A percentile compares a stretch with the other conserved stretches of the same genome.
phyloP scores from a whole-genome alignment of 2,888 invertebrate species.

The Hypomecis atomaria region DNA sequence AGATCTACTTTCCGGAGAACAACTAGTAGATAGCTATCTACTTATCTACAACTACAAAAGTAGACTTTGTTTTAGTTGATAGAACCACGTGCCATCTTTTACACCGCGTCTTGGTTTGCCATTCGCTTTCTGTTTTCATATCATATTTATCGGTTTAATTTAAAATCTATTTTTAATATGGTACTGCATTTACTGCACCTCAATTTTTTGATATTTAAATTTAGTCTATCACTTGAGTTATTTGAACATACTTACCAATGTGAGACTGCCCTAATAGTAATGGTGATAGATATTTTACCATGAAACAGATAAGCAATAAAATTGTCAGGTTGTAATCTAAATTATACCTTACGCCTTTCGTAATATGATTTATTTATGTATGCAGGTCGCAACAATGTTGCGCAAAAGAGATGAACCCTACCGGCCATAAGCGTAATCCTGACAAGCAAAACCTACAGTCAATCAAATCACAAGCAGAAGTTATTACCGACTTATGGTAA shows the following conservation, averaged over 20 bases:
- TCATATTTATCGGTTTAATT: too few species aligned
- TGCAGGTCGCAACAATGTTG: conserved; percentile 11
- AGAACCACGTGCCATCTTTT: too few species aligned
- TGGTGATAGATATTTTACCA: conserved; percentile 7
- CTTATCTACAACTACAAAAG: too few species aligned
- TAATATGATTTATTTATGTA: conserved; percentile 13
- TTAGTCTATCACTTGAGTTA: background rate
- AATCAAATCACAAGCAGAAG: conserved; percentile 17
- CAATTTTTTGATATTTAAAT: too few species aligned
- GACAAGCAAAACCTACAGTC: conserved; percentile 21
- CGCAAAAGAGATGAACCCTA: conserved; percentile 6
- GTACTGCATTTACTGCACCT: too few species aligned
- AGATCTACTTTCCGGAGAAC: too few species aligned
- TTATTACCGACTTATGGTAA: conserved; percentile 9
- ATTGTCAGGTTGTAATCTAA: conserved; percentile 1
- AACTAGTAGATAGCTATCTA: too few species aligned
- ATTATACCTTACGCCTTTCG: conserved; percentile 8
- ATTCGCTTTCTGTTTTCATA: too few species aligned
- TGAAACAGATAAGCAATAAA: conserved; percentile 9
- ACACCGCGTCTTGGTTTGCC: too few species aligned
- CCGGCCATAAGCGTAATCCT: conserved; percentile 1
- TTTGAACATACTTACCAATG: background rate
- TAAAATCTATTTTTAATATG: too few species aligned
- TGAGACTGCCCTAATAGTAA: background rate
- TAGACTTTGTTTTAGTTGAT: too few species aligned